phyloP scores from a whole-genome alignment of 2,113 vertebrate genomes.

The Barnardius zonarius region DNA sequence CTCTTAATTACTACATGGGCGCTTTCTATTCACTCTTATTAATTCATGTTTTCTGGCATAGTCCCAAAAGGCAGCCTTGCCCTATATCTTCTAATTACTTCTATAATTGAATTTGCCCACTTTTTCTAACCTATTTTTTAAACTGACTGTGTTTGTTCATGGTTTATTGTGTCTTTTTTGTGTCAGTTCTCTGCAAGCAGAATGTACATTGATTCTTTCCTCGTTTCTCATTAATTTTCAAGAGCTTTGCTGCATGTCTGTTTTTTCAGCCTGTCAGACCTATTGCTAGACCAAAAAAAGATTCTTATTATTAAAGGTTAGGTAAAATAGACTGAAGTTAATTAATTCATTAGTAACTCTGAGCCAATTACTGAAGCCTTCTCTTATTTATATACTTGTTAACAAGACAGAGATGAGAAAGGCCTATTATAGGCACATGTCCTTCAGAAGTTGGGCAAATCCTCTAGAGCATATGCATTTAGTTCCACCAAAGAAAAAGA shows the following conservation, averaged over 20 bases:
- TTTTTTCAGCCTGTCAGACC: slow-evolving; percentile 83
- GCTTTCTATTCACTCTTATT: slow-evolving; percentile 96
- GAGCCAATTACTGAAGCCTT: slow-evolving; percentile 86
- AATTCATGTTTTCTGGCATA: slow-evolving; percentile 98
- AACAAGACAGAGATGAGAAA: slow-evolving; percentile 83
- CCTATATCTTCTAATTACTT: slow-evolving; percentile 99
- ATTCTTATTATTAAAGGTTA: slow-evolving; percentile 86
- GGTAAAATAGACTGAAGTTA: slow-evolving; percentile 88
- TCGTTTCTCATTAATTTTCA: slow-evolving; percentile 92
- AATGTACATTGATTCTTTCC: slow-evolving; percentile 91
- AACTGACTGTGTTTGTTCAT: slow-evolving; percentile 98
- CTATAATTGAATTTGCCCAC: slow-evolving; percentile 99
- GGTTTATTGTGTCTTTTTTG: slow-evolving; percentile 99
- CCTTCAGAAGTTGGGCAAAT: slow-evolving; percentile 77
- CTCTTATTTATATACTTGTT: slow-evolving; percentile 85
- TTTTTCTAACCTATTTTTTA: slow-evolving; percentile 98
- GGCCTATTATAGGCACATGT: slow-evolving; percentile 79
- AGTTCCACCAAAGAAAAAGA: slow-evolving; percentile 52
- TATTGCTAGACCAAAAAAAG: slow-evolving; percentile 77
- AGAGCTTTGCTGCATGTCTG: slow-evolving; percentile 85
- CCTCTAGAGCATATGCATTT: slow-evolving; percentile 64
- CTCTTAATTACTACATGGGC: slow-evolving; percentile 99
- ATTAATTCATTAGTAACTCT: slow-evolving; percentile 92
- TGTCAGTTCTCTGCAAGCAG: slow-evolving; percentile 90
- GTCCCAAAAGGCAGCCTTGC: slow-evolving; percentile 95